These are phyloP conservation scores for Leptinotarsa undecemlineata DNA, from an alignment of 1,140 invertebrate genomes.

Conservation along the genomic window DNA sequence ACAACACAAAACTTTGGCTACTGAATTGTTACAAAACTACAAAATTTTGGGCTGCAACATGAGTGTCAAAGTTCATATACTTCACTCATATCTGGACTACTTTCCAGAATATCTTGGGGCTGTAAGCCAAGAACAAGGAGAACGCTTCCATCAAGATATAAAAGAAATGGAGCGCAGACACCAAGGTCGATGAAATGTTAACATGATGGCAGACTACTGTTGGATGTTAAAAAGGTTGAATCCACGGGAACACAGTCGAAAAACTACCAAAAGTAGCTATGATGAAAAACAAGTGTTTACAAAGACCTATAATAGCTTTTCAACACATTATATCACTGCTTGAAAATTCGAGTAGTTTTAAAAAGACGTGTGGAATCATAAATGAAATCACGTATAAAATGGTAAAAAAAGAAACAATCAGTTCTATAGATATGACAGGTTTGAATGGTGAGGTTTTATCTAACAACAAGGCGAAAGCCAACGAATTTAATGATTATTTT, in stretches of 20 bases:
- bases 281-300: no score
- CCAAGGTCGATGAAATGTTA: neutral
- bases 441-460: no score
- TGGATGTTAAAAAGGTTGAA: neutral
- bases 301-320: no score
- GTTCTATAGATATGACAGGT: no score
- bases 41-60: neutral
- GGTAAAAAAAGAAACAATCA: no score
- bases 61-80: neutral
- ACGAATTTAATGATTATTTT: neutral
- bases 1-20: no score
- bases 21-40: neutral
- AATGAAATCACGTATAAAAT: no score
- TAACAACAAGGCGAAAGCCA: no score
- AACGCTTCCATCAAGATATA: neutral
- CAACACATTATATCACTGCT: no score
- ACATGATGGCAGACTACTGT: neutral
- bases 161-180: neutral
- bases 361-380: no score
- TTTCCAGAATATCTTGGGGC: neutral
- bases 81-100: neutral
- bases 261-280: no score
- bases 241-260: neutral
- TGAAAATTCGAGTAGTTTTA: no score
- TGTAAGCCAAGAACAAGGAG: neutral